Percentiles rank a stretch among this genome's conserved stretches.
These are phyloP conservation scores for Dissostichus mawsoni DNA, from an alignment of 2,113 vertebrate genomes.

Conservation along the genomic window DNA sequence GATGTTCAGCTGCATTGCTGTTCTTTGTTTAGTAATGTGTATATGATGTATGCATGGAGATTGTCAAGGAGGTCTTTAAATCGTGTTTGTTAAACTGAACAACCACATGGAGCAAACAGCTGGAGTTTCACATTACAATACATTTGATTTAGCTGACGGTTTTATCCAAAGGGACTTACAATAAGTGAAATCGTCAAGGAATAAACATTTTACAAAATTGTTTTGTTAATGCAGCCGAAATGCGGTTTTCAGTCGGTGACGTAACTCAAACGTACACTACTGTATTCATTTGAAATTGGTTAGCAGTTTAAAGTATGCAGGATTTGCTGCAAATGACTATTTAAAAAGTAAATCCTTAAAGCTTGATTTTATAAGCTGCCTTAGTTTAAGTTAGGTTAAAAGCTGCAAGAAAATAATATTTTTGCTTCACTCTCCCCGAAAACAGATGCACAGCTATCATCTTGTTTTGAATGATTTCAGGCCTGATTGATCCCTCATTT, in stretches of 20 bases:
- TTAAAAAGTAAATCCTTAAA: not conserved
- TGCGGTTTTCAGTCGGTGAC: too few species aligned
- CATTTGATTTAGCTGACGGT: too few species aligned
- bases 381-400: too few species aligned
- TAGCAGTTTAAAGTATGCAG: not conserved
- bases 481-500: slow-evolving; percentile 76
- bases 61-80: not conserved
- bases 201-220: too few species aligned
- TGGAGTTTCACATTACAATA: not conserved
- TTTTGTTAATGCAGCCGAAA: too few species aligned
- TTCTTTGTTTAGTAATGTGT: too few species aligned
- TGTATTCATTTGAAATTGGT: not conserved
- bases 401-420: not conserved
- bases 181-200: too few species aligned
- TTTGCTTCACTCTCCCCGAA: not conserved
- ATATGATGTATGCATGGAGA: too few species aligned
- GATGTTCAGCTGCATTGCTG: not conserved
- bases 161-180: too few species aligned
- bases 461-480: slow-evolving; percentile 34
- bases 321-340: not conserved
- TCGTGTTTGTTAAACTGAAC: not conserved
- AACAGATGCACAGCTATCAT: slow-evolving; percentile 49
- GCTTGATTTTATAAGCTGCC: not conserved
- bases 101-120: not conserved
- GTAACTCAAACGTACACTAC: not conserved